phyloP scores from a whole-genome alignment of 2,797 vertebrate genomes.

The Chanos chanos region DNA sequence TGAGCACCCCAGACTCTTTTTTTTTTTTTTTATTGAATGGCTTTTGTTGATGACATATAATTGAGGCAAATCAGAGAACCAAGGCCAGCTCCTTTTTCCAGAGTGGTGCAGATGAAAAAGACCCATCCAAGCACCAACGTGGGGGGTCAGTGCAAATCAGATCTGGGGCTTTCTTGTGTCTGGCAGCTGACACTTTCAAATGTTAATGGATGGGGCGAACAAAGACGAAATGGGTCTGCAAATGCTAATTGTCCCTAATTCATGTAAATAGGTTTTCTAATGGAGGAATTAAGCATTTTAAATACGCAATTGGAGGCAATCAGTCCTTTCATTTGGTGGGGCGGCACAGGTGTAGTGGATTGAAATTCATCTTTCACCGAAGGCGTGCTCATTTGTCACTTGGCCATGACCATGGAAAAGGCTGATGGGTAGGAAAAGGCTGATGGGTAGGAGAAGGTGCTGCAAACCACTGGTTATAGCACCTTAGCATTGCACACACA shows the following conservation, averaged over 20 bases:
- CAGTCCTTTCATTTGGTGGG: slow-evolving; percentile 77
- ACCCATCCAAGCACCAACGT: slow-evolving; percentile 57
- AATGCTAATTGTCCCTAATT: slow-evolving; percentile 83
- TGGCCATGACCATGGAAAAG: slow-evolving; percentile 64
- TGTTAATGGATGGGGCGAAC: slow-evolving; percentile 83
- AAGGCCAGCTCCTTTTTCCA: slow-evolving; percentile 50
- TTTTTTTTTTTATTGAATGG: slow-evolving; percentile 61
- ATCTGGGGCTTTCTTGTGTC: slow-evolving; percentile 78
- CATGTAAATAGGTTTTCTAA: slow-evolving; percentile 82
- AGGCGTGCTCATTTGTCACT: slow-evolving; percentile 75
- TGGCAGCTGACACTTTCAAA: slow-evolving; percentile 88
- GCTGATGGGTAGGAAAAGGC: slow-evolving; percentile 59
- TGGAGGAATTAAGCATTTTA: slow-evolving; percentile 80
- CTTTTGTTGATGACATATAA: slow-evolving; percentile 72
- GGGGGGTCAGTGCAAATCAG: slow-evolving; percentile 76
- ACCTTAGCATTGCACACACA: not conserved
- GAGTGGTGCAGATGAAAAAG: slow-evolving; percentile 53
- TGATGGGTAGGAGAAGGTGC: slow-evolving; percentile 46
- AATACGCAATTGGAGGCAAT: slow-evolving; percentile 77
- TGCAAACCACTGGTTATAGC: slow-evolving; percentile 30
- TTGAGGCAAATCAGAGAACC: slow-evolving; percentile 60
- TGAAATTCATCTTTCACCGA: slow-evolving; percentile 77
- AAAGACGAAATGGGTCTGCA: slow-evolving; percentile 82
- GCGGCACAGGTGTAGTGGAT: slow-evolving; percentile 78
- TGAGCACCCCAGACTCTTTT: slow-evolving; percentile 54